These are phyloP conservation scores for Lates calcarifer DNA, from an alignment of 2,113 vertebrate species.

Conservation along the genomic window DNA sequence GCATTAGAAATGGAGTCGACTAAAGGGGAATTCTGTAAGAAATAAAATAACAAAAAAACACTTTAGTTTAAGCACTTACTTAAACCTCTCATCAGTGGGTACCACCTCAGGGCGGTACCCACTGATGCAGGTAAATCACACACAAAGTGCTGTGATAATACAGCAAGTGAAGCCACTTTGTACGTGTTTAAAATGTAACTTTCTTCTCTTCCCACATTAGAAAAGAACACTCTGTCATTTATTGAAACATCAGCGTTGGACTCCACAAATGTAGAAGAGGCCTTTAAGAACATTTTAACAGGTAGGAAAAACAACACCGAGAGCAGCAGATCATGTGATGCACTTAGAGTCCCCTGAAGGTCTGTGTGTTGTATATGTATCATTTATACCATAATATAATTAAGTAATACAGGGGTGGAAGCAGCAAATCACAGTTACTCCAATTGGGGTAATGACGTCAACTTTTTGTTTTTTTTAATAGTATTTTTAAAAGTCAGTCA, in stretches of 20 bases:
- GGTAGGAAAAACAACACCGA: conserved; percentile 76
- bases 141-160: accelerated
- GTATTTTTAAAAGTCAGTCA: too few relatives aligned
- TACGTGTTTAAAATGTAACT: neutral
- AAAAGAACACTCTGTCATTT: conserved; percentile 97
- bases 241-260: conserved; percentile 98
- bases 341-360: neutral
- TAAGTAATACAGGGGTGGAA: neutral
- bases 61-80: neutral
- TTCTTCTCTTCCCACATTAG: conserved; percentile 78
- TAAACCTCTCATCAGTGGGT: too few relatives aligned
- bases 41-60: neutral
- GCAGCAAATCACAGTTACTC: too few relatives aligned
- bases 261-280: conserved; percentile 98
- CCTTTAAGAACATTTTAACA: conserved; percentile 98
- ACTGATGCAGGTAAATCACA: too few relatives aligned
- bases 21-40: neutral
- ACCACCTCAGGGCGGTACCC: too few relatives aligned
- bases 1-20: neutral
- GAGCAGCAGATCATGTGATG: neutral
- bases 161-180: neutral
- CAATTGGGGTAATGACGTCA: too few relatives aligned
- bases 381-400: neutral
- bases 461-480: too few relatives aligned
- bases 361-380: neutral